Percentiles rank a stretch among this genome's conserved stretches.
phyloP scores from a whole-genome alignment of 2,797 vertebrate species.

The Enteromius fasciolatus region DNA sequence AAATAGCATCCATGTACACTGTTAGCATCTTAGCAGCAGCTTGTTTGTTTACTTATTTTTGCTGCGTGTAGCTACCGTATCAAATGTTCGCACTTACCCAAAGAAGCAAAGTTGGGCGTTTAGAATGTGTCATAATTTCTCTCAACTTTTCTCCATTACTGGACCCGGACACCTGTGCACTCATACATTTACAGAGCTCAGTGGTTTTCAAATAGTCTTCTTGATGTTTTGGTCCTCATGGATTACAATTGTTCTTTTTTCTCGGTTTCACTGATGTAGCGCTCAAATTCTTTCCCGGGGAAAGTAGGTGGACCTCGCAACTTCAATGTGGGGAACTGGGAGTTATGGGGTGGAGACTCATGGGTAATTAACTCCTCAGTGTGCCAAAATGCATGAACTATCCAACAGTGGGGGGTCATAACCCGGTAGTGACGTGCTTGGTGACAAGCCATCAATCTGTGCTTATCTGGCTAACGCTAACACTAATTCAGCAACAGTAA shows the following conservation, averaged over 20 bases:
- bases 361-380: conserved; percentile 78
- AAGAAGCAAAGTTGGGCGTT: background rate
- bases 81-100: background rate
- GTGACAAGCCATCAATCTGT: background rate
- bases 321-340: conserved; percentile 82
- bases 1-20: background rate
- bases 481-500: conserved; percentile 14
- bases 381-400: conserved; percentile 71
- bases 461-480: conserved; percentile 26
- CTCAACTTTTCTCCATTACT: background rate
- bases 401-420: conserved; percentile 48
- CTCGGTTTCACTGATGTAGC: conserved; percentile 67
- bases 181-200: background rate
- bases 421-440: conserved; percentile 13
- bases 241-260: conserved; percentile 67
- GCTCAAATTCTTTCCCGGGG: conserved; percentile 74
- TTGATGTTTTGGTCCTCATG: conserved; percentile 58
- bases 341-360: conserved; percentile 84
- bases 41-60: background rate
- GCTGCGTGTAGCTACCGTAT: background rate
- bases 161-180: background rate
- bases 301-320: conserved; percentile 79
- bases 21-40: background rate
- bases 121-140: background rate
- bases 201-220: conserved; percentile 14